These are phyloP conservation scores for Mythimna loreyi DNA, from an alignment of 2,888 invertebrate genomes.

Conservation along the genomic window DNA sequence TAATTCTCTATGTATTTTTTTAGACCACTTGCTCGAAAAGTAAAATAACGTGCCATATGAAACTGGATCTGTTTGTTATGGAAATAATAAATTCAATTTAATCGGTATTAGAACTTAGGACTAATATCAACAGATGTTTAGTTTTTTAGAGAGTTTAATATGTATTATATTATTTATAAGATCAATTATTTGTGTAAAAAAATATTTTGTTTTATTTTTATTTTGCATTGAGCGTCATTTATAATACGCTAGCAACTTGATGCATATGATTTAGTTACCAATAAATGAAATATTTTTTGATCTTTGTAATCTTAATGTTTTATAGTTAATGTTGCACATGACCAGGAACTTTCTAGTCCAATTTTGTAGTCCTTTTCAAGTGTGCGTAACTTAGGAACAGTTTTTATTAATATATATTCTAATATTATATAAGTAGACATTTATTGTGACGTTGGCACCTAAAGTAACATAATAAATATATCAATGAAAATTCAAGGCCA, in stretches of 20 bases:
- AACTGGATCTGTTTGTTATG: neutral
- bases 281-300: constrained; percentile 45
- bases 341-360: constrained; percentile 64
- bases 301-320: constrained; percentile 40
- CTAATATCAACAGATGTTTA: constrained; percentile 17
- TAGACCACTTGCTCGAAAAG: constrained; percentile 3
- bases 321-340: constrained; percentile 48
- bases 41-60: constrained; percentile 47
- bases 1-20: constrained; percentile 4
- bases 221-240: constrained; percentile 6
- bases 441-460: constrained; percentile 27
- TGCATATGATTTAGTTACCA: constrained; percentile 16
- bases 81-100: constrained; percentile 6
- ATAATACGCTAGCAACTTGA: constrained; percentile 6
- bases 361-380: constrained; percentile 60
- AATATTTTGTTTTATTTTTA: constrained; percentile 5
- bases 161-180: constrained; percentile 18
- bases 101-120: constrained; percentile 28
- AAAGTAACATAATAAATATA: constrained; percentile 28
- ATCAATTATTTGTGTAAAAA: constrained; percentile 8
- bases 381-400: constrained; percentile 52
- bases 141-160: constrained; percentile 8
- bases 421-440: constrained; percentile 33
- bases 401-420: constrained; percentile 37
- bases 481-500: constrained; percentile 30